Percentiles rank a stretch among this genome's conserved stretches.
These are phyloP conservation scores for Lepidostoma basale DNA, from an alignment of 1,140 invertebrate species.

Conservation along the genomic window DNA sequence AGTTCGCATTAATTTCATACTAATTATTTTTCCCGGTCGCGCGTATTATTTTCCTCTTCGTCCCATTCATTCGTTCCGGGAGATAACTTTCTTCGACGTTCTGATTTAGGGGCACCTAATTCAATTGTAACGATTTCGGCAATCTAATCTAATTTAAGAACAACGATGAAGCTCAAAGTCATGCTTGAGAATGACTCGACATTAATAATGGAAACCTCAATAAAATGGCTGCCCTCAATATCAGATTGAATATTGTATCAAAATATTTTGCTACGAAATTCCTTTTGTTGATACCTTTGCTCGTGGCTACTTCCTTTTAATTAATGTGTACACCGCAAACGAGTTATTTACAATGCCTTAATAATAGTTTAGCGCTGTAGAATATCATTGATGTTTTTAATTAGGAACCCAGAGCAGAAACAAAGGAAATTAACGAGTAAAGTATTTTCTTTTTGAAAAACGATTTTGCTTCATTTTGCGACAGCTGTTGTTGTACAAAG, in stretches of 20 bases:
- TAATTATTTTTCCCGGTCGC: background rate
- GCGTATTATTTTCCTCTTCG: background rate
- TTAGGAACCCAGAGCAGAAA: too few relatives aligned
- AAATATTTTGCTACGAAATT: too few relatives aligned
- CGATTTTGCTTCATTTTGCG: too few relatives aligned
- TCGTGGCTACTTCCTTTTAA: too few relatives aligned
- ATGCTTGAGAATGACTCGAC: background rate
- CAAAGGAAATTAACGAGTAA: too few relatives aligned
- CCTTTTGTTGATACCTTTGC: too few relatives aligned
- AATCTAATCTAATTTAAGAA: conserved; percentile 6
- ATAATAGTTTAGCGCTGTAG: too few relatives aligned
- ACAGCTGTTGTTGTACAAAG: too few relatives aligned
- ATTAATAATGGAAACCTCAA: background rate
- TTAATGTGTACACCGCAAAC: too few relatives aligned
- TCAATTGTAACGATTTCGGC: conserved; percentile 14
- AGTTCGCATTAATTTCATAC: background rate
- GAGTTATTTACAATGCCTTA: too few relatives aligned
- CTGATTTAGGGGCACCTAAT: conserved; percentile 3
- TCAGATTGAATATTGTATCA: background rate
- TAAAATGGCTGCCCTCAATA: conserved; percentile 6
- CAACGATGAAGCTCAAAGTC: background rate
- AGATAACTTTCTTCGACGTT: background rate
- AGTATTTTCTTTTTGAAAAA: too few relatives aligned
- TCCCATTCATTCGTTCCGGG: background rate
- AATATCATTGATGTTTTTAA: too few relatives aligned